Base-by-base conservation (phyloP, 2,797 vertebrate species). In the Tympanoctomys barrerae region DNA sequence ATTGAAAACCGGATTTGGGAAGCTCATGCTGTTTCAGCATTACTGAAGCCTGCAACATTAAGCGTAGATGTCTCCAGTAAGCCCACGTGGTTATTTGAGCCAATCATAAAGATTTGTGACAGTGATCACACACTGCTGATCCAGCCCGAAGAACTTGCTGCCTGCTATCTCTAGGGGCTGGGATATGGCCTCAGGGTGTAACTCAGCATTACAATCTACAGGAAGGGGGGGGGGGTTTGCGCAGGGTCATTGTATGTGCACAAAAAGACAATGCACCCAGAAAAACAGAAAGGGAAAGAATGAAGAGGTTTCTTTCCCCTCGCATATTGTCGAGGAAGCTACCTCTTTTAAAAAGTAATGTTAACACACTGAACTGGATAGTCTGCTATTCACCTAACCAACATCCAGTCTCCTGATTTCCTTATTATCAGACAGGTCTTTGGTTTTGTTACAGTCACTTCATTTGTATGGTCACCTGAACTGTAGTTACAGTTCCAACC, bases 1-100 rank as follows among this genome's bases (percentile, higher is more conserved):
- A 94, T 64, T 91, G 93, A 80, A 91, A 96, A 89, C 85, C 77
- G 68, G 33, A 11, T 57, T 82, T 95, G 84, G 75, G 82, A 90
- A 85, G 16, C 42, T 62, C 84, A 90, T 11, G 33, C 57, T 90
- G 95, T 4, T 89, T 90, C 79, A 90, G 36, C 39, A 31, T 18
- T 21, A 33, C 18, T 2, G 24, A 87, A 94, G 73, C 54, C 68
- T 77, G 73, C 26, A 87, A 75, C 26, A 10, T 71, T 66, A 94
- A 82, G 22, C 70, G 62, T 73, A 57, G 75, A 77, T 94, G 33
- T 2, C 54, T 75, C 24, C 28, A 91, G n/a, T 84, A 91, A 91
- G 75, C 6, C 26, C 61, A 62, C 13, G 21, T 84, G 81, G 83
- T 87, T 39, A 64, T 75, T 28, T 57, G 24, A 94, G 75, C 46